Percentiles rank a stretch among this genome's conserved stretches.
These are phyloP conservation scores for Ectobius pallidus DNA, from an alignment of 2,888 invertebrate species.

Conservation along the genomic window DNA sequence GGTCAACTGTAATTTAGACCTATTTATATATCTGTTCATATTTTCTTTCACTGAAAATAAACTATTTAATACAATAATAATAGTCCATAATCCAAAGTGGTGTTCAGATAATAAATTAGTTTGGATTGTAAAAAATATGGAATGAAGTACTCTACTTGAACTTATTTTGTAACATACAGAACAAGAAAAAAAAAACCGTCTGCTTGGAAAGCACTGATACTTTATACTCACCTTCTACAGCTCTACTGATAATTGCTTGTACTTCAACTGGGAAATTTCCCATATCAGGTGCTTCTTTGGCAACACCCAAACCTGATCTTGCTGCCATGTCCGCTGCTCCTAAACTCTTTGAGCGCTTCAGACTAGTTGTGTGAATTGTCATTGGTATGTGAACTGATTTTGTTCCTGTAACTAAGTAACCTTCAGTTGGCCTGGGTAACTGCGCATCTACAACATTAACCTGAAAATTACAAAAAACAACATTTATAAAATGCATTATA, in stretches of 20 bases:
- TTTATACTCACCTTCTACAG: constrained; percentile 58
- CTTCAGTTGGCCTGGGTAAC: not conserved
- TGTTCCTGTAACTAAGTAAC: not conserved
- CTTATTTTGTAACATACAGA: no score
- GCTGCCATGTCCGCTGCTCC: constrained; percentile 75
- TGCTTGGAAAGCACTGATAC: no score
- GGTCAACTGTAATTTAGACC: no score
- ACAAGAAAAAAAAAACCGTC: no score
- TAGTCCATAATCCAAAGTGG: no score
- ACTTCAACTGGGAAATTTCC: constrained; percentile 76
- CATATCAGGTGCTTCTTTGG: constrained; percentile 71
- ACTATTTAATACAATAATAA: no score
- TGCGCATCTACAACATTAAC: not conserved
- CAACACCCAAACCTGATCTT: constrained; percentile 57
- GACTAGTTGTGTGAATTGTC: constrained; percentile 48
- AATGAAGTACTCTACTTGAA: no score
- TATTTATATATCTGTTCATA: not conserved
- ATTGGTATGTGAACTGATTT: not conserved
- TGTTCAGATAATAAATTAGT: no score
- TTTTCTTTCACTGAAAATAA: not conserved
- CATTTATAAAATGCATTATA: no score
- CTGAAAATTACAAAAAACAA: not conserved
- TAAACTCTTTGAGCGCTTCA: constrained; percentile 83
- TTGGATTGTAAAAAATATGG: no score
- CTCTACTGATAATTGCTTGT: constrained; percentile 74